A percentile compares a stretch with the other conserved stretches of the same genome.
Evolutionary conservation across 2,888 invertebrate species (phyloP).

Genomic region (Ernsta delagoae): DNA sequence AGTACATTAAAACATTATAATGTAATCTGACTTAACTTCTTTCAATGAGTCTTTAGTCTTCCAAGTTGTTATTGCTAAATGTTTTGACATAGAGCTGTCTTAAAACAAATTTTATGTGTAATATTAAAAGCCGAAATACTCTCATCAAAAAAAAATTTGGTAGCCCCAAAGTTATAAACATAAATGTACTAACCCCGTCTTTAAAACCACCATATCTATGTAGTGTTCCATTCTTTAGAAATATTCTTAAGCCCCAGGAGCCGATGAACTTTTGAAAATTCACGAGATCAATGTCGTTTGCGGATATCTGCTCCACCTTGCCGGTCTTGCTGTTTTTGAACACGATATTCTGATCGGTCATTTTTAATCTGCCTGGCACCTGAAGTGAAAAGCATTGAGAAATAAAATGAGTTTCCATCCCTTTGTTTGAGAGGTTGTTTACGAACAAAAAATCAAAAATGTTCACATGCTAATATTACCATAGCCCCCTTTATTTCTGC

Average conservation of each 20-base stretch:
- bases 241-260: slow-evolving; percentile 94
- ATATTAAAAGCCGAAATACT: not conserved
- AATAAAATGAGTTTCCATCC: not conserved
- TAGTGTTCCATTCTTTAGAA: slow-evolving; percentile 94
- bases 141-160: not conserved
- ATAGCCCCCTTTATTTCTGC: slow-evolving; percentile 94
- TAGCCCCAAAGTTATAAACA: slow-evolving; percentile 37
- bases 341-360: slow-evolving; percentile 94
- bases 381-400: slow-evolving; percentile 59
- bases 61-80: not conserved
- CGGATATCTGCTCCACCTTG: slow-evolving; percentile 95
- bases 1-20: too few species aligned
- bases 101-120: too few species aligned
- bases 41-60: not conserved
- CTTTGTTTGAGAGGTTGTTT: not conserved
- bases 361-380: slow-evolving; percentile 96
- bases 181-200: slow-evolving; percentile 87
- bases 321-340: slow-evolving; percentile 99
- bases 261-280: slow-evolving; percentile 97
- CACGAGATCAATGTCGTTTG: slow-evolving; percentile 94
- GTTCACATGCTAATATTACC: slow-evolving; percentile 83
- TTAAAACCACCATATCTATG: slow-evolving; percentile 98
- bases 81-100: not conserved
- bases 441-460: not conserved
- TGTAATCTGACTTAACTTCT: too few species aligned